phyloP scores from a whole-genome alignment of 1,140 invertebrate species.

The Augochlora pura region DNA sequence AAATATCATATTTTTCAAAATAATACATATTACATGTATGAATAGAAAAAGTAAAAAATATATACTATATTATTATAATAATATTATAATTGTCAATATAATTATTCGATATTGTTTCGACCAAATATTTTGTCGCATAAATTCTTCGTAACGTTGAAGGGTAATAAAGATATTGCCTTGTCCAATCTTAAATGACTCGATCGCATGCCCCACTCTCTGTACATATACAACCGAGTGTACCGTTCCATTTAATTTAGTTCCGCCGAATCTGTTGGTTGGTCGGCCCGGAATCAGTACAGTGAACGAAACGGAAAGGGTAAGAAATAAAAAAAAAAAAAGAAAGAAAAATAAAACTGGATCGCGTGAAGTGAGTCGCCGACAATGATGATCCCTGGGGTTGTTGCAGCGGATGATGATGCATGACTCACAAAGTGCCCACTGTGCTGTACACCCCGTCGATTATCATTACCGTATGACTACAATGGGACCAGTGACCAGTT shows the following conservation, averaged over 20 bases:
- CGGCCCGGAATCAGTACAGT: background rate
- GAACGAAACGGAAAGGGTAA: background rate
- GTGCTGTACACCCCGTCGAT: conserved; percentile 40
- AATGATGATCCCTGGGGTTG: conserved; percentile 29
- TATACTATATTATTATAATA: too few species aligned
- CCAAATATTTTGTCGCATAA: too few species aligned
- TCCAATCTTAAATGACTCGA: too few species aligned
- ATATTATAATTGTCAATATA: too few species aligned
- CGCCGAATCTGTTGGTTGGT: background rate
- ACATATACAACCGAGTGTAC: background rate
- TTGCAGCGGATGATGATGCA: conserved; percentile 40
- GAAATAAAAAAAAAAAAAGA: background rate
- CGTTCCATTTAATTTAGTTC: conserved; percentile 5
- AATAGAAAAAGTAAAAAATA: too few species aligned
- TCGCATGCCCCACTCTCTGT: too few species aligned
- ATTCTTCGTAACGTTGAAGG: too few species aligned
- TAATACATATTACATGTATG: too few species aligned
- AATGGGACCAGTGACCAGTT: conserved; percentile 42
- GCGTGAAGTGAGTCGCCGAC: conserved; percentile 28
- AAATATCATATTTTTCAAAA: too few species aligned
- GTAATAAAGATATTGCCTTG: too few species aligned
- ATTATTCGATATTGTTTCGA: too few species aligned
- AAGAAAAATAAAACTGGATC: conserved; percentile 18
- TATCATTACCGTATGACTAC: conserved; percentile 35
- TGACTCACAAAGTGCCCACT: conserved; percentile 51